These are phyloP conservation scores for Hetaerina titia DNA, from an alignment of 2,888 invertebrate species.

Conservation along the genomic window DNA sequence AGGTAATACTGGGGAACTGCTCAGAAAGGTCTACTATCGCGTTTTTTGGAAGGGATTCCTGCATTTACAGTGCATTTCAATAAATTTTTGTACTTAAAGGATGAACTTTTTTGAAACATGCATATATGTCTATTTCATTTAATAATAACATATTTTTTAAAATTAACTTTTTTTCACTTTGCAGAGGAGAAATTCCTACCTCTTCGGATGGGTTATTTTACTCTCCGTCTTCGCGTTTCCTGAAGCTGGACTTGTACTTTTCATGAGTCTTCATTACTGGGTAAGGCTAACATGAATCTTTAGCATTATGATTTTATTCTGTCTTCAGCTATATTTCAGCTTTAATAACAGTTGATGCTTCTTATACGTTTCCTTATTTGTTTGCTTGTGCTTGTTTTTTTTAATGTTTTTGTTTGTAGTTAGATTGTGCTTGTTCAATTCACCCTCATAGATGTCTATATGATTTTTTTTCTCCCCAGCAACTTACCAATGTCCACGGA, in stretches of 20 bases:
- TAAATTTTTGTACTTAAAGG: no score
- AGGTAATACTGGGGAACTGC: no score
- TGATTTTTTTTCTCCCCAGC: conserved; percentile 75
- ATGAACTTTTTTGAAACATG: not conserved
- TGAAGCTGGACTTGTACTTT: conserved; percentile 80
- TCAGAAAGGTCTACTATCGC: no score
- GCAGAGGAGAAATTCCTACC: conserved; percentile 73
- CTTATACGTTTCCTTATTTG: not conserved
- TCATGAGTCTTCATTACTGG: conserved; percentile 80
- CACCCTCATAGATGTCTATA: conserved; percentile 28
- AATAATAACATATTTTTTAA: not conserved
- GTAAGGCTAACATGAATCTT: conserved; percentile 74
- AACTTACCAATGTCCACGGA: conserved; percentile 78
- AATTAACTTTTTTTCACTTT: conserved; percentile 70
- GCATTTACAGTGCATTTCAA: no score
- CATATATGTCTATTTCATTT: not conserved
- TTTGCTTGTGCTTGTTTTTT: conserved; percentile 19
- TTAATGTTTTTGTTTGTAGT: not conserved
- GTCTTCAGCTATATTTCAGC: conserved; percentile 47
- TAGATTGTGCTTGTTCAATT: conserved; percentile 1
- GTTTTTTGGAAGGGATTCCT: no score
- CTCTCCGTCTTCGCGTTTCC: conserved; percentile 74
- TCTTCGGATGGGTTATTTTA: conserved; percentile 49
- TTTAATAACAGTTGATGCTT: not conserved
- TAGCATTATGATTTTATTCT: conserved; percentile 10